Conservation (phyloP, 30 jellyfish, hydroid and myxozoan genomes). For the Calvadosia cruxmelitensis region DNA sequence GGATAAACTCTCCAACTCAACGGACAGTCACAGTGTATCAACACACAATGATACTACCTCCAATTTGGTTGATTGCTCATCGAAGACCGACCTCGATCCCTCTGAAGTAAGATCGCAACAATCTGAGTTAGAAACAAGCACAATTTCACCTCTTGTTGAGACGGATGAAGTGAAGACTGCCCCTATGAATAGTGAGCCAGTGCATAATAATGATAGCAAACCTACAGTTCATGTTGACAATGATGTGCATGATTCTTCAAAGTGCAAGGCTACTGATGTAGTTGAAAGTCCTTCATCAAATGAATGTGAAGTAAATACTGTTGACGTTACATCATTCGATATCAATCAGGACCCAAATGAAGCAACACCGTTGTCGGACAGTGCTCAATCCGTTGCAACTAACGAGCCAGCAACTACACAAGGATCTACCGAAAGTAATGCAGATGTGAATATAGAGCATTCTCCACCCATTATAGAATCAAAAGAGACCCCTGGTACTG, state of each 20-base stretch:
- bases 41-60: not conserved
- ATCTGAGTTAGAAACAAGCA: not conserved
- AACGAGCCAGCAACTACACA: not conserved
- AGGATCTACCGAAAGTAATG: too few species aligned
- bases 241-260: not conserved
- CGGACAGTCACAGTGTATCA: not conserved
- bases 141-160: not conserved
- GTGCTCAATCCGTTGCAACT: not conserved
- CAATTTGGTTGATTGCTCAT: not conserved
- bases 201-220: not conserved
- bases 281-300: not conserved
- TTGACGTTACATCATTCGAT: not conserved
- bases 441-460: too few species aligned
- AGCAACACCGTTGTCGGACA: not conserved
- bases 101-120: not conserved
- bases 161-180: not conserved
- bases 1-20: slow-evolving; percentile 12
- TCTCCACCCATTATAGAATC: too few species aligned
- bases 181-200: not conserved
- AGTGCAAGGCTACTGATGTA: not conserved
- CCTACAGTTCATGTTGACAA: not conserved
- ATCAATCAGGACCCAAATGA: not conserved
- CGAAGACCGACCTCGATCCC: not conserved
- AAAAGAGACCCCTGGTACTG: too few species aligned
- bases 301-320: not conserved